These are phyloP conservation scores for Oreotrochilus melanogaster DNA, from an alignment of 2,113 vertebrate species.

Conservation along the genomic window DNA sequence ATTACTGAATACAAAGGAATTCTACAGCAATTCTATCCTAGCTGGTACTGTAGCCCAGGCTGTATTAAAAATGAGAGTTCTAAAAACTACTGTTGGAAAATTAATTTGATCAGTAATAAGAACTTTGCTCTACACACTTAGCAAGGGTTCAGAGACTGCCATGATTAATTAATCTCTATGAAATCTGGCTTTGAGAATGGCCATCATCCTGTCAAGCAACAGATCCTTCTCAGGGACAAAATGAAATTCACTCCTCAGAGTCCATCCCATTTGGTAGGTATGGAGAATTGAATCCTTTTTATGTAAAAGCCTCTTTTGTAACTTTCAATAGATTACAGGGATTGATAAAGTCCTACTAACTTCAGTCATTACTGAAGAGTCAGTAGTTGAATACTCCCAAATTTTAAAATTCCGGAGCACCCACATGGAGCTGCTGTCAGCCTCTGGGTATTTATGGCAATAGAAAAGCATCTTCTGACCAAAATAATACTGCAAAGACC, in stretches of 20 bases:
- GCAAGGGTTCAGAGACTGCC: not conserved
- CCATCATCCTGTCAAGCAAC: not conserved
- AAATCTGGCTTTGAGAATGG: not conserved
- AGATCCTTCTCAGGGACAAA: not conserved
- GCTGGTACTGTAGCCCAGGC: not conserved
- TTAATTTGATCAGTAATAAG: not conserved
- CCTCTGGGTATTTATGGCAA: not conserved
- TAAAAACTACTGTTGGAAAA: not conserved
- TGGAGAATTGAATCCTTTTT: not conserved
- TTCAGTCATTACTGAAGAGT: not conserved
- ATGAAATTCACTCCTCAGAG: not conserved
- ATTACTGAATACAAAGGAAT: not conserved
- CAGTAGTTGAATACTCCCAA: not conserved
- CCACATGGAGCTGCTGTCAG: not conserved
- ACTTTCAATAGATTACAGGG: not conserved
- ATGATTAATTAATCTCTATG: not conserved
- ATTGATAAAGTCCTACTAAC: not conserved
- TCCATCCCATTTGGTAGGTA: not conserved
- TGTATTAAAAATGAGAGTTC: not conserved
- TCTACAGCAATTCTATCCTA: not conserved
- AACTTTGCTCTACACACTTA: not conserved
- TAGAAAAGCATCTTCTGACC: not conserved
- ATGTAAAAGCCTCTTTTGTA: not conserved
- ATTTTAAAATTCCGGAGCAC: not conserved
- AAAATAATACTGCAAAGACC: not conserved